Base-by-base conservation (phyloP, 2,888 invertebrate species). In the Timema podura region DNA sequence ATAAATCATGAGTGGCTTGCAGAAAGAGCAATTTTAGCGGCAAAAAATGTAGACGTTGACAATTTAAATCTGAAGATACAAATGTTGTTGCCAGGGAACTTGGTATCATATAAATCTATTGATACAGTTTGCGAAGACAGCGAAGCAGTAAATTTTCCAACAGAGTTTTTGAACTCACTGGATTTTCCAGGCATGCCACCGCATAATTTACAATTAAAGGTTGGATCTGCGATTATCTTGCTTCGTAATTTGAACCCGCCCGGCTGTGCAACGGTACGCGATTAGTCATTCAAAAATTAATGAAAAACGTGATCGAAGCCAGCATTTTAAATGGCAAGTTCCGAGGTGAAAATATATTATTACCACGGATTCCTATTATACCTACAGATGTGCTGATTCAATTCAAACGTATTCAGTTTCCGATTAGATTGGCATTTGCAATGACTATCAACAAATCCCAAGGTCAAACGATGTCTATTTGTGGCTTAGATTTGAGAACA, bases 51-150 rank as follows among this genome's bases (percentile, higher is more conserved):
- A 5, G 54, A 69, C 61, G 51, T 67, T 30, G 16, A 69, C 46
- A 65, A 15, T 45, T 65, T 69, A 8, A 71, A 71, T 66, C 15
- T 54, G 8, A 68, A 8, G 5, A 68, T 71, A 65, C 70, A 64
- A 68, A 65, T 65, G 11, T 51, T 51, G 51, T 13, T 51, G 51
- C 51, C 51, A 51, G 51, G 51, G 11, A 51, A 51, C 51, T 51
- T 11, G 51, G 51, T 51, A 13, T 51, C 51, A 51, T 51, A 13
- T 51, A 51, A 51, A n/a, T 51, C 51, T 13, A 51, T 51, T 51
- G 51, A 51, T n/a, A n/a, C 51, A 13, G n/a, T n/a, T 51, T 11
- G 11, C 11, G 51, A 51, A 1, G 51, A 51, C 11, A 51, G n/a
- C 51, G 51, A 51, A n/a, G 51, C 51, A 51, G 51, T 51, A n/a